Percentiles rank a stretch among this genome's conserved stretches.
Evolutionary conservation across 2,888 invertebrate genomes (phyloP).

Genomic region (Folsomia manolachei): DNA sequence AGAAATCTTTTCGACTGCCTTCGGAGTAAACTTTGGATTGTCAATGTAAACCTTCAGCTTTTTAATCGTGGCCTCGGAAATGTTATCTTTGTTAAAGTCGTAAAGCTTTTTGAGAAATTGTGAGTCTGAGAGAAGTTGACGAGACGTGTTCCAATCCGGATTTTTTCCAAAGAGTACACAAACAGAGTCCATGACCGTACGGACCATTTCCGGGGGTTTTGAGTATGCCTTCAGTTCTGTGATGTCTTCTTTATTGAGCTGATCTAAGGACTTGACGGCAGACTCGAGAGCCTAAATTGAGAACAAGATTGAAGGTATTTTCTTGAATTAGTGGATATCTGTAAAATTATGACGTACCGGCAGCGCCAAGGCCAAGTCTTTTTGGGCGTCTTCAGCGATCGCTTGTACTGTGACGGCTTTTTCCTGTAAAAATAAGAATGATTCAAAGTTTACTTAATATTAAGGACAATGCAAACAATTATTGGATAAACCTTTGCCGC

Average conservation of each 20-base stretch:
- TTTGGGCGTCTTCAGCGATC: slow-evolving; percentile 80
- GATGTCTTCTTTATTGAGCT: slow-evolving; percentile 84
- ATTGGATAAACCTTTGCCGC: slow-evolving; percentile 65
- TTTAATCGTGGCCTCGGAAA: slow-evolving; percentile 70
- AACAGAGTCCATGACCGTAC: slow-evolving; percentile 88
- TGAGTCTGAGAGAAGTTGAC: slow-evolving; percentile 73
- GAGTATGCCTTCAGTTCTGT: slow-evolving; percentile 84
- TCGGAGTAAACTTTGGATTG: slow-evolving; percentile 81
- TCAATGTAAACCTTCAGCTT: slow-evolving; percentile 79
- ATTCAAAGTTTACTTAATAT: not conserved
- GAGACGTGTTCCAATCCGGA: slow-evolving; percentile 82
- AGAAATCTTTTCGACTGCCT: slow-evolving; percentile 76
- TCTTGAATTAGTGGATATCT: not conserved
- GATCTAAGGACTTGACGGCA: slow-evolving; percentile 77
- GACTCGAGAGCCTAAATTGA: slow-evolving; percentile 66
- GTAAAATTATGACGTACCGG: slow-evolving; percentile 84
- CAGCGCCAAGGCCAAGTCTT: slow-evolving; percentile 78
- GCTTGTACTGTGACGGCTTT: slow-evolving; percentile 69
- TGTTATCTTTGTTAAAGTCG: slow-evolving; percentile 83
- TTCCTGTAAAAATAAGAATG: slow-evolving; percentile 53
- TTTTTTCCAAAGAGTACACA: slow-evolving; percentile 68
- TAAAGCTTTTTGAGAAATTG: slow-evolving; percentile 78
- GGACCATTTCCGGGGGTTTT: slow-evolving; percentile 80
- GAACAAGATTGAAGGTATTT: not conserved
- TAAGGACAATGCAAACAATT: no score